These are phyloP conservation scores for Eristalinus aeneus DNA, from an alignment of 2,888 invertebrate genomes.

Conservation along the genomic window DNA sequence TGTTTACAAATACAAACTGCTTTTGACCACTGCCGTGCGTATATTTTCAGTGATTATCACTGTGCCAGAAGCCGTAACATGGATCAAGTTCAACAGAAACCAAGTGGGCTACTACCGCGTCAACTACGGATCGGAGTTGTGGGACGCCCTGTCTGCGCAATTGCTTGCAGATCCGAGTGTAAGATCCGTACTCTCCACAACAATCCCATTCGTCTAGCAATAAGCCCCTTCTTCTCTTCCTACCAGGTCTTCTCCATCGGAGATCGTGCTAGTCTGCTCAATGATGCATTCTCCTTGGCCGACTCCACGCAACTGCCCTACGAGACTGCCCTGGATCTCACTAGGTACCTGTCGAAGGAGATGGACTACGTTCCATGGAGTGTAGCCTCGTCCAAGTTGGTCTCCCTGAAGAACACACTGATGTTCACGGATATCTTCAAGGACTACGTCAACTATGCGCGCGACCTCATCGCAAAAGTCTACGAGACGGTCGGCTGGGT, in stretches of 20 bases:
- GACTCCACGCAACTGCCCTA: conserved; percentile 87
- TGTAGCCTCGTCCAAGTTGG: conserved; percentile 84
- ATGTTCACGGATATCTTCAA: conserved; percentile 82
- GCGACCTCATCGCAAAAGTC: conserved; percentile 83
- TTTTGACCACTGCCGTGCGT: no score
- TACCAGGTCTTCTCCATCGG: conserved; percentile 82
- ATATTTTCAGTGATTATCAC: conserved; percentile 79
- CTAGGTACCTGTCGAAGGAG: conserved; percentile 87
- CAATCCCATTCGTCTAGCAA: background rate
- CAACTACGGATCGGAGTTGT: conserved; percentile 87
- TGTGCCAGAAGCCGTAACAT: conserved; percentile 81
- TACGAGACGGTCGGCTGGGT: conserved; percentile 86
- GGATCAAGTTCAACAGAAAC: conserved; percentile 92
- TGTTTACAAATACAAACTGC: no score
- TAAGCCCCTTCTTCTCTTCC: background rate
- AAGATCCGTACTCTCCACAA: background rate
- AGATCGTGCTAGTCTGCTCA: conserved; percentile 90
- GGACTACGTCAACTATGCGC: conserved; percentile 84
- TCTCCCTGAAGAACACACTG: conserved; percentile 82
- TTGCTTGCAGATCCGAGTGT: conserved; percentile 76
- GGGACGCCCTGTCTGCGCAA: conserved; percentile 82
- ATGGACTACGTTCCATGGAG: conserved; percentile 89
- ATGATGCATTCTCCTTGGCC: conserved; percentile 93
- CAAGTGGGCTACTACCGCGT: conserved; percentile 96
- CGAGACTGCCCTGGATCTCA: conserved; percentile 86